Conservation (phyloP, 2,113 vertebrate species). For the Sinocyclocheilus anophthalmus region DNA sequence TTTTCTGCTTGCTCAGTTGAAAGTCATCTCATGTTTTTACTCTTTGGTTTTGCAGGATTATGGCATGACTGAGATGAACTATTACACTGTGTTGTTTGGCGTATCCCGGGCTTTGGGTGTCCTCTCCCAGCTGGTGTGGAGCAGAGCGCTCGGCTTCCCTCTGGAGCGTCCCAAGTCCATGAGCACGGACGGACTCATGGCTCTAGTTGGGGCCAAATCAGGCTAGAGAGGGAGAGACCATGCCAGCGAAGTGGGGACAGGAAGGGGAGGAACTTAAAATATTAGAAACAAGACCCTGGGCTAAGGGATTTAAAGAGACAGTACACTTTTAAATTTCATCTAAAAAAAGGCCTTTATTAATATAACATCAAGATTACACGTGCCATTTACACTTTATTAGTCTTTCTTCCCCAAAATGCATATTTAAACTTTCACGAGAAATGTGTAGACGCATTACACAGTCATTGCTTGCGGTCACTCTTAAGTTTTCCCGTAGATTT, state of each 20-base stretch:
- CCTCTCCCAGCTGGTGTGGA: slow-evolving; percentile 93
- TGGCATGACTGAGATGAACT: slow-evolving; percentile 97
- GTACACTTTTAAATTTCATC: slow-evolving; percentile 75
- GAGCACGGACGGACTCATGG: slow-evolving; percentile 93
- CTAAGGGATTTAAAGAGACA: slow-evolving; percentile 74
- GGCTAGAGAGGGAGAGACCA: slow-evolving; percentile 70
- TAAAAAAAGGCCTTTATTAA: slow-evolving; percentile 66
- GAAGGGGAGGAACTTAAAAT: slow-evolving; percentile 53
- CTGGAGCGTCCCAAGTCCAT: slow-evolving; percentile 97
- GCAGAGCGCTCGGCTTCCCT: slow-evolving; percentile 90
- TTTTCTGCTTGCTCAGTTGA: neutral
- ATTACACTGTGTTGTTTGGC: slow-evolving; percentile 96
- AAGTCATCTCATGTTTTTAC: neutral
- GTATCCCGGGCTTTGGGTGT: slow-evolving; percentile 93
- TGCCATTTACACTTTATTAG: slow-evolving; percentile 55
- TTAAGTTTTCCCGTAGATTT: neutral
- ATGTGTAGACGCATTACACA: slow-evolving; percentile 35
- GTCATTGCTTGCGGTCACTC: neutral
- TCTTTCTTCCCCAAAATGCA: slow-evolving; percentile 51
- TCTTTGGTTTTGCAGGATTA: slow-evolving; percentile 81
- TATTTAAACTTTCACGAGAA: slow-evolving; percentile 26
- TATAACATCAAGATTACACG: neutral
- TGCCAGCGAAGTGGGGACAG: slow-evolving; percentile 51
- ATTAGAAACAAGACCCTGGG: slow-evolving; percentile 53
- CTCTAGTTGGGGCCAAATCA: slow-evolving; percentile 85